Percentiles rank a stretch among this genome's conserved stretches.
Conservation (phyloP, 2,113 vertebrate genomes). For the Siniperca knerii region DNA sequence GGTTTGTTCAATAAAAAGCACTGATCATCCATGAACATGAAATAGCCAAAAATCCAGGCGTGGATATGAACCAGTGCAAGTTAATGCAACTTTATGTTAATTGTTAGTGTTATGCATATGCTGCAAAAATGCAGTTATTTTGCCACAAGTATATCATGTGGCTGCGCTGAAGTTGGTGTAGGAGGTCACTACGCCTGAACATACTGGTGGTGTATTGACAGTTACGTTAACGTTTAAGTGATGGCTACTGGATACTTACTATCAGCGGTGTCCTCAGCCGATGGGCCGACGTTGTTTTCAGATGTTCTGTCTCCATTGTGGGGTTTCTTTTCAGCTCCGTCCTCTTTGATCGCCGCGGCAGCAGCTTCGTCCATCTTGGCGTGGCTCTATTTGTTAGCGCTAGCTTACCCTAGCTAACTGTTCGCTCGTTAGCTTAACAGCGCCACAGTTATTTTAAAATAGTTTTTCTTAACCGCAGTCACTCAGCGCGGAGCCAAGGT, state of each 20-base stretch:
- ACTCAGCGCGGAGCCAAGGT: rapidly evolving
- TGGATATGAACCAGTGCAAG: neutral
- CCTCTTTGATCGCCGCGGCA: conserved; percentile 23
- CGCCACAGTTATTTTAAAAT: neutral
- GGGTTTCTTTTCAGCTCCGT: conserved; percentile 20
- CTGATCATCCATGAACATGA: neutral
- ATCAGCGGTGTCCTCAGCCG: conserved; percentile 10
- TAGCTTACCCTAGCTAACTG: conserved; percentile 37
- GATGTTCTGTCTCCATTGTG: neutral
- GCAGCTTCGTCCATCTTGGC: conserved; percentile 75
- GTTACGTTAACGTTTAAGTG: neutral
- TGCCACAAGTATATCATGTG: neutral
- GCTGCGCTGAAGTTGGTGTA: neutral
- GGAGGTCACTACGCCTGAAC: neutral
- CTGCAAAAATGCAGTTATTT: neutral
- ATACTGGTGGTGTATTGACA: neutral
- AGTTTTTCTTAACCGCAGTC: neutral
- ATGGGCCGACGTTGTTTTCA: neutral
- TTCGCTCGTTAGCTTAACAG: conserved; percentile 8
- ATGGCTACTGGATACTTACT: conserved; percentile 38
- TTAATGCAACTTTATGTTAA: neutral
- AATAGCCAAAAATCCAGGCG: neutral
- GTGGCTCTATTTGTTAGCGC: conserved; percentile 25
- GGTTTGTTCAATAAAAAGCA: neutral
- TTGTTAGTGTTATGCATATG: neutral